Evolutionary conservation across 2,888 invertebrate species (phyloP), one percentile per base, ranked within the genome.

Genomic region (Lasioglossum calceatum): DNA sequence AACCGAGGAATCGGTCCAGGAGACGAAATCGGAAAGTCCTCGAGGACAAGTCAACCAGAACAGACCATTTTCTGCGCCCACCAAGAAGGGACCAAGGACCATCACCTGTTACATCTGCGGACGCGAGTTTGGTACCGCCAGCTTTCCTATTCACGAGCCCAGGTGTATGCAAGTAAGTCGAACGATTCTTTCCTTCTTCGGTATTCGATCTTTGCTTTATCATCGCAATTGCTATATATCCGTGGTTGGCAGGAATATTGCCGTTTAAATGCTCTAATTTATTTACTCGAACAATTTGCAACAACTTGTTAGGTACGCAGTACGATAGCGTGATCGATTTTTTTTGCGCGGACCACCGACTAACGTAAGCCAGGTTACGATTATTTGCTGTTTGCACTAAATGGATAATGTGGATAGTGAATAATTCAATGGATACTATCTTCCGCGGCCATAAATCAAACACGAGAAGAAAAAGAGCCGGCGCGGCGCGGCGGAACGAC

Each of bases 141-240:
- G 97, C 27, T 96, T 97, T 86, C 95, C 96, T 10, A 96, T 97
- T 86, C 97, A 97, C 92, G 97, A 97, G 93, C 97, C 97, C 0
- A 97, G 97, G 92, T 97, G 97, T 93, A 93, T 96, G 87, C 95
- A 96, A 96, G 97, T 96, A 93, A 87, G 81, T 81, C 19, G 1
- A 44, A 44, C 27, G 32, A 70, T 27, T 19, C 12, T 8, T 16
- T 36, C 7, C 47, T 47, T 32, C 10, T 2, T 27, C 4, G 5
- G 27, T 4, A 61, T 27, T 14, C 16, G 5, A 27, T 61, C 4
- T 27, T 61, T 16, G 0, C 14, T 61, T n/a, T 14, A 32, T 27
- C 61, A 14, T 27, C 61, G 61, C 27, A 2, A 27, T 23, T 2
- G 27, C 36, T 36, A 27, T 1, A 10, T 42, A 42, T 42, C 42